Base-by-base conservation (phyloP, 2,113 vertebrate genomes). In the Apodemus speciosus region DNA sequence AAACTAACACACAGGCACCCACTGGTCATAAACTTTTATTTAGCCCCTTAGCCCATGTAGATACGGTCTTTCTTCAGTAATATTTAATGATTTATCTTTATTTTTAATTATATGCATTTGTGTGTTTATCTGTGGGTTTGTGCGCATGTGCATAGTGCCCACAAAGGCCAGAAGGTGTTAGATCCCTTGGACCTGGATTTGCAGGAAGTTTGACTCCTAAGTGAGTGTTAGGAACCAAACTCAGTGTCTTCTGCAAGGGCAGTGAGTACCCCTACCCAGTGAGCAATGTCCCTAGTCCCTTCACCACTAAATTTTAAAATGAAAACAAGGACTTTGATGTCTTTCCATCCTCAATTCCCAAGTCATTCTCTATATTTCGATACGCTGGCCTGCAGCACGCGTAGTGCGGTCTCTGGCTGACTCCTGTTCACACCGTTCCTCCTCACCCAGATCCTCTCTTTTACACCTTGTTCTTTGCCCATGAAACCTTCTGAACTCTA, bases 401-500 rank as follows among this genome's bases (percentile, higher is more conserved):
- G 73, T 35, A 84, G 66, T 64, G 30, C 11, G 62, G 18, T 40
- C 21, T 84, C 38, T 87, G 90, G 64, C 25, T 81, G 69, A 94
- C 30, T 91, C 91, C 60, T 80, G 75, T 88, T 86, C 51, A 69
- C 30, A 58, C 20, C 66, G 69, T 60, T 76, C 68, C 72, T 83
- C 77, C 38, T 9, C 40, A 43, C 0, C 30, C n/a, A 85, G 25
- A 83, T 72, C 85, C 8, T n/a, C 35, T 80, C 88, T 38, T 27
- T 77, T 81, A 8, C 3, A 0, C 13, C 94, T 94, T 84, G 56
- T 75, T 43, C n/a, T 46, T 94, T 21, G 30, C 49, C 62, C 73
- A 80, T 43, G 38, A 92, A 91, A 71, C 0, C 21, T 96, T 83
- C 56, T 91, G 83, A 88, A 90, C 23, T 90, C 83, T 25, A 90